Evolutionary conservation across 2,797 vertebrate genomes (phyloP).

Genomic region (Crocidura indochinensis): DNA sequence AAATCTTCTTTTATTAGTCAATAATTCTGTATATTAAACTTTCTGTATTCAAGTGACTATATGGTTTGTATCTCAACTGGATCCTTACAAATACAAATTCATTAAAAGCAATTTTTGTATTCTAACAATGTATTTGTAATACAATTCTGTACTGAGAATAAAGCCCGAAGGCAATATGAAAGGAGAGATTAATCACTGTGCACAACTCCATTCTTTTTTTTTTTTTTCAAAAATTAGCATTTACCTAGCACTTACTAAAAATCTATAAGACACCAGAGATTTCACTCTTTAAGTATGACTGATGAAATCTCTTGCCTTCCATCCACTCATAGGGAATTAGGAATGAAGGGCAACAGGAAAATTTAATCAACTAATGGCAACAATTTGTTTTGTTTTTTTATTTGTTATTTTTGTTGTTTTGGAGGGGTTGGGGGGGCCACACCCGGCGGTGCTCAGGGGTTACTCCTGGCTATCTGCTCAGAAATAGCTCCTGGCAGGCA

Average conservation of each 20-base stretch:
- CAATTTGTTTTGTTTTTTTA: background rate
- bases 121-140: background rate
- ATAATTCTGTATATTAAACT: background rate
- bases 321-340: too few species aligned
- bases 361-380: background rate
- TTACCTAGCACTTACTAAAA: background rate
- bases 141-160: background rate
- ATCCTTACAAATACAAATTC: background rate
- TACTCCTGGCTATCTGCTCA: too few species aligned
- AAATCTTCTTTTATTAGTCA: background rate
- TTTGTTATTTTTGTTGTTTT: too few species aligned
- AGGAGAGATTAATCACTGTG: background rate
- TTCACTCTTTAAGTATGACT: background rate
- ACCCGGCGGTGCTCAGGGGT: too few species aligned
- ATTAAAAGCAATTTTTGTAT: constrained; percentile 25
- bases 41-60: background rate
- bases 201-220: background rate
- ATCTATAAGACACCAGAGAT: background rate
- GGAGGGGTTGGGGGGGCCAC: too few species aligned
- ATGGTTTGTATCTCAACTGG: background rate
- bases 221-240: background rate
- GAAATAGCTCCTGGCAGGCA: too few species aligned
- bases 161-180: constrained; percentile 33
- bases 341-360: too few species aligned
- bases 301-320: too few species aligned